Conservation (phyloP, 1,140 invertebrate genomes). For the Ditylenchus dipsaci region DNA sequence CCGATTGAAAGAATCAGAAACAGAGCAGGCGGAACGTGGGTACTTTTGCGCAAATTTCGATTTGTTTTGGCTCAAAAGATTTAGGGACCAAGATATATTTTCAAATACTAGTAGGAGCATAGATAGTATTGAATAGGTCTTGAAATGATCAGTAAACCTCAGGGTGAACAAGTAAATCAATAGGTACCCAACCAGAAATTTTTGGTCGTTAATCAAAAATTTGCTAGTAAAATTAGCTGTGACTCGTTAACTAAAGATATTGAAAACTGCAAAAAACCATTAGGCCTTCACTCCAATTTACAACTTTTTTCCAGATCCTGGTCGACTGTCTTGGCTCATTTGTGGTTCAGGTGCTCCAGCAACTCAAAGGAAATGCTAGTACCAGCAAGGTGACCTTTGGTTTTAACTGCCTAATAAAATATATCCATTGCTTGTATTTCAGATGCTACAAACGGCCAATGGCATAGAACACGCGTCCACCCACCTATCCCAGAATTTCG, state of each 20-base stretch:
- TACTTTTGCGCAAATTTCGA: no score
- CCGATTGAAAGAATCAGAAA: no score
- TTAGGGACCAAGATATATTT: neutral
- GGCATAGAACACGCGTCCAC: conserved; percentile 35
- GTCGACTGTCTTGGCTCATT: conserved; percentile 27
- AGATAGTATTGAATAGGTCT: no score
- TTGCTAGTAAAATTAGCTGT: no score
- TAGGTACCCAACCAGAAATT: no score
- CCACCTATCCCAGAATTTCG: conserved; percentile 26
- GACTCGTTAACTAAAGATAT: no score
- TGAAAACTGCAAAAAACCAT: no score
- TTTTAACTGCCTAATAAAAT: neutral
- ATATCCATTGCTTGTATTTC: neutral
- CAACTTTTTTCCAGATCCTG: conserved; percentile 20
- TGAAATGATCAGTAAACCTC: no score
- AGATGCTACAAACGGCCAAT: conserved; percentile 36
- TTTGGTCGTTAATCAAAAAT: no score
- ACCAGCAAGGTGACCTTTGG: neutral
- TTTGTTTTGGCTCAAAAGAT: no score
- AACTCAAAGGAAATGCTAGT: conserved; percentile 24
- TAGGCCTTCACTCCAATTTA: neutral
- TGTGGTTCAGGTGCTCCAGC: conserved; percentile 7
- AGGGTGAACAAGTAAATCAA: no score
- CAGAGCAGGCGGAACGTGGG: no score
- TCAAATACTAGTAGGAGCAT: neutral